Evolutionary conservation across 2,797 vertebrate genomes (phyloP), one percentile per base, ranked within the genome.

Genomic region (Garrulus glandarius): DNA sequence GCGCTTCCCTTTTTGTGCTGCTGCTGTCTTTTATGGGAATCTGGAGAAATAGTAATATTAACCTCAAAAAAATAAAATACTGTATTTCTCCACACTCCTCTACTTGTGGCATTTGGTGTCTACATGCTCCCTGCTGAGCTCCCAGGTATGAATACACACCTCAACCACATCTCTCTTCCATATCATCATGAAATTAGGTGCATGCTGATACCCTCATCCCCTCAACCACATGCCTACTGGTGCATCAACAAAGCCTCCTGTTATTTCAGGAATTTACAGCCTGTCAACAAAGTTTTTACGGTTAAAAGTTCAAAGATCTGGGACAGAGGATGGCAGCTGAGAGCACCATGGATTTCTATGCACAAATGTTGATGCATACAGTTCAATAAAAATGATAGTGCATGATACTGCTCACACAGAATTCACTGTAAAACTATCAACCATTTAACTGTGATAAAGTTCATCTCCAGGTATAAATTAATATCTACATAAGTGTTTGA

Each of bases 181-280:
- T 29, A 27, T 22, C 41, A 52, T 15, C 37, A 14, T n/a, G 26
- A 79, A 77, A 67, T 24, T 5, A 37, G 22, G 17, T 6, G 4
- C 27, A 6, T 37, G 15, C 8, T 47, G 16, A 36, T 71, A 19
- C 8, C n/a, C 32, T 52, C 49, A 63, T 37, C 17, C 30, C 11
- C 34, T 68, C 53, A 64, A 30, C 10, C 36, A 46, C 21, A n/a
- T 34, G 27, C 17, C 50, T 68, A 32, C 41, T 43, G 5, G 23
- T 46, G 23, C 55, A 43, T 74, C 50, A 87, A 32, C 26, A 84
- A 55, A 49, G 5, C 12, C 23, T 78, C 20, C 56, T 36, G 30
- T 72, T 87, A 79, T 83, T 95, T 81, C 77, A 67, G 84, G 57
- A 85, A 79, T 95, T 92, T 77, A 39, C n/a, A 74, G 22, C 19